Evolutionary conservation across 2,113 vertebrate genomes (phyloP).

Genomic region (Pica pica): DNA sequence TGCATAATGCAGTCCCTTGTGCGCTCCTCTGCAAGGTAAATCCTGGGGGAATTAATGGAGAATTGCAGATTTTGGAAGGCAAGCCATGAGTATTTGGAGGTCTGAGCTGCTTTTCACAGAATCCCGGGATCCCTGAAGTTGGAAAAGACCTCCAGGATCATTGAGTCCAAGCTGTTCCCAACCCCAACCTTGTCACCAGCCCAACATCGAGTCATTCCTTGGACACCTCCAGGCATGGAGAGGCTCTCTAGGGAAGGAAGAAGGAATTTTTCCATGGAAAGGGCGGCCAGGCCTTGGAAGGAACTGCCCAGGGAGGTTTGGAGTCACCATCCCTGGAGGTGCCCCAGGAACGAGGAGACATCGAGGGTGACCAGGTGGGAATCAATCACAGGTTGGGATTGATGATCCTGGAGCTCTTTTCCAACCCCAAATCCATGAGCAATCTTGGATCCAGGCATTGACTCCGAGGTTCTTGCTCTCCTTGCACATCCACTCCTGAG

Average conservation of each 20-base stretch:
- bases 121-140: not conserved
- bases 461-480: not conserved
- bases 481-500: not conserved
- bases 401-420: not conserved
- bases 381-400: not conserved
- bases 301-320: not conserved
- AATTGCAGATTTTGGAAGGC: not conserved
- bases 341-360: not conserved
- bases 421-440: not conserved
- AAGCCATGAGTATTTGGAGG: not conserved
- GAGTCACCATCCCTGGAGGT: not conserved
- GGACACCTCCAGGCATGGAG: not conserved
- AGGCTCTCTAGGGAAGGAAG: not conserved
- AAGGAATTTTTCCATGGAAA: not conserved
- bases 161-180: not conserved
- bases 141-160: not conserved
- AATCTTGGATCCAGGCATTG: not conserved
- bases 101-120: not conserved
- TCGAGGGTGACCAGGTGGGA: no score
- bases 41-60: not conserved
- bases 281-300: not conserved
- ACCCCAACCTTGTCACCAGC: not conserved
- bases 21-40: not conserved
- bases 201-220: accelerated
- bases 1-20: not conserved